phyloP scores from a whole-genome alignment of 1,140 invertebrate species.

The Aphidius gifuensis region DNA sequence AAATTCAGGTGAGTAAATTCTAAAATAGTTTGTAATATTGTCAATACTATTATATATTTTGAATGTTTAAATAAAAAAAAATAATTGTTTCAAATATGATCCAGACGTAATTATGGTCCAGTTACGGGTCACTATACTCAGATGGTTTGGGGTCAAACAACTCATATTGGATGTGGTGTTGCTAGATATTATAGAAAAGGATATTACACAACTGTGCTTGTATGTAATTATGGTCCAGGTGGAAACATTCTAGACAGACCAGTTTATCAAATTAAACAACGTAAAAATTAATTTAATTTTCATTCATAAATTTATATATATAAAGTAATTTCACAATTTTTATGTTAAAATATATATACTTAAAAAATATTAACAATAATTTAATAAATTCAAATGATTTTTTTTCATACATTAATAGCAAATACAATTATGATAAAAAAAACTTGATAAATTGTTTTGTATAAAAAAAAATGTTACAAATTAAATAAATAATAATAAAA shows the following conservation, averaged over 20 bases:
- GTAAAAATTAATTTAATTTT: too few species aligned
- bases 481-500: too few species aligned
- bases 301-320: too few species aligned
- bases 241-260: slow-evolving; percentile 37
- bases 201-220: slow-evolving; percentile 22
- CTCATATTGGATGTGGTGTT: slow-evolving; percentile 40
- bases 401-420: too few species aligned
- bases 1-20: neutral
- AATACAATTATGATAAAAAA: too few species aligned
- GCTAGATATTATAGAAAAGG: slow-evolving; percentile 24
- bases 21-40: neutral
- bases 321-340: too few species aligned
- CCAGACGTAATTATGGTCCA: neutral
- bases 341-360: too few species aligned
- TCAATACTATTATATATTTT: neutral
- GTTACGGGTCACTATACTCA: slow-evolving; percentile 47
- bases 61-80: neutral
- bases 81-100: too few species aligned
- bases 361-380: too few species aligned
- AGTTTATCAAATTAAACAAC: slow-evolving; percentile 22
- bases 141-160: slow-evolving; percentile 53
- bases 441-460: too few species aligned
- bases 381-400: too few species aligned
- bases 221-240: slow-evolving; percentile 52
- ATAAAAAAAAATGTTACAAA: too few species aligned